phyloP scores from a whole-genome alignment of 2,113 vertebrate genomes.

The Suncus etruscus region DNA sequence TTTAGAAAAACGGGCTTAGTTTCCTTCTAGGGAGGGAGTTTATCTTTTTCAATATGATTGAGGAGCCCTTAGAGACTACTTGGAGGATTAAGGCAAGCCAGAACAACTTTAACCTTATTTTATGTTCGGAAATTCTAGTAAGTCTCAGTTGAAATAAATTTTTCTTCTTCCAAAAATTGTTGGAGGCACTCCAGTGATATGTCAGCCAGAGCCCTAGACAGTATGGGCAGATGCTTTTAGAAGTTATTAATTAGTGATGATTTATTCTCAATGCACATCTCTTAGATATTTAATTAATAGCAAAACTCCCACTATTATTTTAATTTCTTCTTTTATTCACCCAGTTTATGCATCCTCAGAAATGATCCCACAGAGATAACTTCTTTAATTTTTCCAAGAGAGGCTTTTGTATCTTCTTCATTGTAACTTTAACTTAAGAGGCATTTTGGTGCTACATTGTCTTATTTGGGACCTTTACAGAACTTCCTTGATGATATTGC shows the following conservation, averaged over 20 bases:
- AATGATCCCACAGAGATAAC: neutral
- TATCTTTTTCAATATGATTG: constrained; percentile 8
- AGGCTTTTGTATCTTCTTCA: neutral
- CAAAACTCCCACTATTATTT: neutral
- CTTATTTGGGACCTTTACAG: neutral
- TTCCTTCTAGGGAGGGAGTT: neutral
- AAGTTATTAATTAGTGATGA: neutral
- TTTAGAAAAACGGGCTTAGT: neutral
- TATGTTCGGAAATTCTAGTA: neutral
- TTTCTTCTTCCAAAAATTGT: neutral
- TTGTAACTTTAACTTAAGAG: neutral
- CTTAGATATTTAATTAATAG: neutral
- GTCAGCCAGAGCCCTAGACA: neutral
- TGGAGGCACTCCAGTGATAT: neutral
- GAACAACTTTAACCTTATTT: neutral
- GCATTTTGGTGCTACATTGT: neutral
- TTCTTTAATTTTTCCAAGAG: neutral
- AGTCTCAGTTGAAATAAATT: constrained; percentile 27
- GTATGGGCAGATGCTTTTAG: neutral
- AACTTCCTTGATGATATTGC: neutral
- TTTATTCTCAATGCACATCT: neutral
- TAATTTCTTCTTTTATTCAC: neutral
- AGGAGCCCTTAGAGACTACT: neutral
- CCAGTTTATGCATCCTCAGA: neutral
- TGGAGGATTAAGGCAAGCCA: neutral